Evolutionary conservation across 1,140 invertebrate species (phyloP).

Genomic region (Drosophila guanche): DNA sequence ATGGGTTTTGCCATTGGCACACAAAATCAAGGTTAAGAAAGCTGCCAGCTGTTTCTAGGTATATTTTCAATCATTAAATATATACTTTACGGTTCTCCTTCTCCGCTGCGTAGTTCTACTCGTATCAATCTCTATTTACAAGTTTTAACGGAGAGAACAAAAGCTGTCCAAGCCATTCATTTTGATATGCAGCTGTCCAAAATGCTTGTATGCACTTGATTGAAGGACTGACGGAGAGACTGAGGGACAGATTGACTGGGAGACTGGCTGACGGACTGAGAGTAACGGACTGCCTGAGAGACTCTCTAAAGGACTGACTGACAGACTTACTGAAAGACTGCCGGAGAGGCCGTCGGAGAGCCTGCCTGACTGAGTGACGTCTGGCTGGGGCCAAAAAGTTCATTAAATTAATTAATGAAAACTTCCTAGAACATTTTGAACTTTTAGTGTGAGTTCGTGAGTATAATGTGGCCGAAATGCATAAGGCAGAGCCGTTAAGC

Average conservation of each 20-base stretch:
- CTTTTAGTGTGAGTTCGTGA: constrained; percentile 10
- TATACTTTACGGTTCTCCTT: constrained; percentile 1
- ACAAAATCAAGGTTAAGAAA: background rate
- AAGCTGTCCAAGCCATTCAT: background rate
- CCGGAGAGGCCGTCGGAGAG: background rate
- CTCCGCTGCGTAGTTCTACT: background rate
- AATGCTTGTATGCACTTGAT: constrained; percentile 33
- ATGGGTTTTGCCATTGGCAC: constrained; percentile 12
- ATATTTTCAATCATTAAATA: constrained; percentile 2
- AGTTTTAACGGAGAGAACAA: constrained; percentile 18
- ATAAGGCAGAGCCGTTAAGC: constrained; percentile 19
- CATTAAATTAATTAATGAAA: constrained; percentile 52
- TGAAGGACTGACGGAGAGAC: background rate
- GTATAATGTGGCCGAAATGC: constrained; percentile 34
- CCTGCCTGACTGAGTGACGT: constrained; percentile 30
- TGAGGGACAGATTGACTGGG: background rate
- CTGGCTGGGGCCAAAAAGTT: constrained; percentile 23
- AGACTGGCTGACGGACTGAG: background rate
- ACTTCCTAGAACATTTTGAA: constrained; percentile 16
- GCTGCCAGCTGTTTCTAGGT: background rate
- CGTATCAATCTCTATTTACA: background rate
- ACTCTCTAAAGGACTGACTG: background rate
- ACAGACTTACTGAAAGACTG: constrained; percentile 8
- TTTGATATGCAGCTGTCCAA: constrained; percentile 42
- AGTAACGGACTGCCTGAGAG: background rate